These are phyloP conservation scores for Tetragonisca angustula DNA, from an alignment of 2,888 invertebrate genomes.

Conservation along the genomic window DNA sequence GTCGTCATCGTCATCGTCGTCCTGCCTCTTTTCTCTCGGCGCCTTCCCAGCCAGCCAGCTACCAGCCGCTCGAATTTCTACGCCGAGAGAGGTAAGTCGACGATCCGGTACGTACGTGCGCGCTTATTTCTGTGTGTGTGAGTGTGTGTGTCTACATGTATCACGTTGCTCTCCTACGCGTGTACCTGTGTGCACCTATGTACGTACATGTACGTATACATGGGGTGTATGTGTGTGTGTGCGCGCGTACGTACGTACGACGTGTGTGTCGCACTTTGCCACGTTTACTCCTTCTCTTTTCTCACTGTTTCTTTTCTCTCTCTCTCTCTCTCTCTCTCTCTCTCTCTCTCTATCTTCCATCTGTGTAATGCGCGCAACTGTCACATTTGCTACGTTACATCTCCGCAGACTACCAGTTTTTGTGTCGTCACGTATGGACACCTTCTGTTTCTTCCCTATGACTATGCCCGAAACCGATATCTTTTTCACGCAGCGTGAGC, in stretches of 20 bases:
- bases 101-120: constrained; percentile 41
- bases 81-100: constrained; percentile 66
- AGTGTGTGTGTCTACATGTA: not conserved
- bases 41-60: constrained; percentile 20
- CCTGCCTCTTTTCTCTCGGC: constrained; percentile 54
- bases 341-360: too few relatives aligned
- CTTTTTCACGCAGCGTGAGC: not conserved
- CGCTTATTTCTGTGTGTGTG: constrained; percentile 13
- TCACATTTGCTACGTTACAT: too few relatives aligned
- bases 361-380: too few relatives aligned
- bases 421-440: too few relatives aligned
- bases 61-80: constrained; percentile 59
- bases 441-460: too few relatives aligned
- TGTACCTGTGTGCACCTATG: not conserved
- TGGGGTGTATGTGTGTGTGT: not conserved
- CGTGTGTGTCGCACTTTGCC: constrained; percentile 43
- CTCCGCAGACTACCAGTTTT: too few relatives aligned
- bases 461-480: too few relatives aligned
- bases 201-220: too few relatives aligned
- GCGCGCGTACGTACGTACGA: constrained; percentile 14
- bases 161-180: too few relatives aligned
- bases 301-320: not conserved
- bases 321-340: not conserved
- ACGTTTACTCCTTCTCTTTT: constrained; percentile 25
- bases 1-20: constrained; percentile 72